Base-by-base conservation (phyloP, 2,888 invertebrate species). In the Aricia artaxerxes region DNA sequence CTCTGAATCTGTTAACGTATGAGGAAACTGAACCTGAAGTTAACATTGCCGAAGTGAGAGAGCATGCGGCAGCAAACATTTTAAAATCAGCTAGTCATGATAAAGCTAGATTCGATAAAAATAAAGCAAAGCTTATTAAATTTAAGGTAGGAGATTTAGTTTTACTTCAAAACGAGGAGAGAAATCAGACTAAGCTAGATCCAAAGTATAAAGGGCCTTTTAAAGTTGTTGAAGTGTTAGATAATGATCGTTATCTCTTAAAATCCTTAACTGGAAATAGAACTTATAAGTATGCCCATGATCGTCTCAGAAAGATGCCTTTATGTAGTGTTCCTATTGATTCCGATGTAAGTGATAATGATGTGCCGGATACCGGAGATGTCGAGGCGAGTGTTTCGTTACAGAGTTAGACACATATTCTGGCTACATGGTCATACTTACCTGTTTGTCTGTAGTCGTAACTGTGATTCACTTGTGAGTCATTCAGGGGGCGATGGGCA, bases 111-210 rank as follows among this genome's bases (percentile, higher is more conserved):
- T 44, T 44, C 40, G 40, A 44, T 44, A 44, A 44, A 40, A 75
- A 40, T n/a, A 75, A 75, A 40, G 44, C 73, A 40, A 75, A 16
- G 24, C 40, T 75, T n/a, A 40, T 44, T 13, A 75, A 24, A 49
- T 75, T 75, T 49, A 44, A n/a, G 40, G 44, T 75, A 35, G 44
- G 24, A 44, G 73, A 44, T 44, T 75, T 75, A 44, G 73, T 75
- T 38, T 40, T 75, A 3, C 40, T 73, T 7, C 11, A 75, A 40
- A 75, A 75, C 31, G 40, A 44, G 7, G 40, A 44, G 40, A 44
- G 16, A 24, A 75, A 75, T 75, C 44, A 75, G 49, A 49, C 44
- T 24, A 75, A 75, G n/a, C 11, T 75, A 40, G 73, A 75, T 49
- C 24, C 73, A 24, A 75, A 75, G 44, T 49, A 44, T 75, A 75